Conservation (phyloP, 2,888 invertebrate species). For the Willowsia nigromaculata region DNA sequence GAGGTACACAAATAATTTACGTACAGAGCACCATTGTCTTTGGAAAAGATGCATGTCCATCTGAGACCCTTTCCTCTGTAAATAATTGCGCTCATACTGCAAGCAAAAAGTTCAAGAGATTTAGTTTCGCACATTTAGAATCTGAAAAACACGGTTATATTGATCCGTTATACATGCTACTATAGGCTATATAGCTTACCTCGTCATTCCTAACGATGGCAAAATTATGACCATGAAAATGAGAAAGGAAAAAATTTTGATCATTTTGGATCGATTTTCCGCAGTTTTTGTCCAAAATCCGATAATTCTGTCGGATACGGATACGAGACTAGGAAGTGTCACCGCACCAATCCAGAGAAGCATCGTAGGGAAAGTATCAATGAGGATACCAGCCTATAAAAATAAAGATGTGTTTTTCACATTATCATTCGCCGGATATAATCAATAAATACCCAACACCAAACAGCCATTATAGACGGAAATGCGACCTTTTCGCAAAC, state of each 20-base stretch:
- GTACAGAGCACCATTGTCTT: constrained; percentile 97
- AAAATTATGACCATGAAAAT: constrained; percentile 96
- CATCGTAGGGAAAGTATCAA: constrained; percentile 94
- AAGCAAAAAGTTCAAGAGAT: too few relatives aligned
- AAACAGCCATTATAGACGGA: neutral
- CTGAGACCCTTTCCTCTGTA: constrained; percentile 18
- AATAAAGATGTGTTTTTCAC: constrained; percentile 51
- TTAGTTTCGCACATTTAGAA: too few relatives aligned
- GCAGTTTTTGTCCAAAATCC: constrained; percentile 96
- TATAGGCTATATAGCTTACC: constrained; percentile 80
- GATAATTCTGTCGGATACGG: constrained; percentile 93
- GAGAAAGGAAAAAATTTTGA: constrained; percentile 94
- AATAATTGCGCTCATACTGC: constrained; percentile 55
- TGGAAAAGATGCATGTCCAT: constrained; percentile 96
- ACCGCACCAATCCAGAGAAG: constrained; percentile 93
- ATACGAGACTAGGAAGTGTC: constrained; percentile 94
- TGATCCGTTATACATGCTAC: too few relatives aligned
- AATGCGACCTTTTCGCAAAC: neutral
- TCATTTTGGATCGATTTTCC: constrained; percentile 95
- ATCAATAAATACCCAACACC: neutral
- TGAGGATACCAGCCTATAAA: constrained; percentile 84
- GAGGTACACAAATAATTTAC: constrained; percentile 98
- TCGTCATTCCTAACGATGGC: constrained; percentile 94
- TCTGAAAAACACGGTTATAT: too few relatives aligned
- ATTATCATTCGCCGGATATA: neutral